Evolutionary conservation across 2,888 invertebrate species (phyloP), one percentile per base, ranked within the genome.

Genomic region (Villa cingulata): DNA sequence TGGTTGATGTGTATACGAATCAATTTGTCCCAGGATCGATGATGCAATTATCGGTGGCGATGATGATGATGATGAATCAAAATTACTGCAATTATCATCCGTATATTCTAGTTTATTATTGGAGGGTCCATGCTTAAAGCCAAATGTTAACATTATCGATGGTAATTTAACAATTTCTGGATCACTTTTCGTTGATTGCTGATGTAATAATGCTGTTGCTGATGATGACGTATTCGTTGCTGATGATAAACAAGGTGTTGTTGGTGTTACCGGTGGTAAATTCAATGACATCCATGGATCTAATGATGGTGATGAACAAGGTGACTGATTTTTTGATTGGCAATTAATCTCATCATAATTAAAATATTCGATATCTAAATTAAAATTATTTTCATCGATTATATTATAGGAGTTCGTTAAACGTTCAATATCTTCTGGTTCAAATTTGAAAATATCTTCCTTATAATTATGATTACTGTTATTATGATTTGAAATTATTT

Each of bases 331-430:
- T 55, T 70, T 70, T 40, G 69, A 69, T 58, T 70, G 68, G 51
- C 69, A 70, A 60, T 70, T 70, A 51, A 69, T 64, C 57, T 70
- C 70, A 50, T 70, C 63, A 55, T 68, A 69, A 59, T 70, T 70
- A 53, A 66, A 68, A 54, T 70, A 70, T 54, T 68, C 68, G 48
- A 62, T 62, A 51, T 66, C 66, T 41, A 66, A 55, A 52, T 62
- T 61, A 36, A 61, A 52, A 19, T 18, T 20, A 12, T 16, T 39
- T 43, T 29, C 36, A 34, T 41, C 45, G 46, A 37, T 9, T 20
- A 48, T 27, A 38, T 55, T 53, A 43, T 54, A 55, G 36, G 54
- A 53, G 40, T 55, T 58, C n/a, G 63, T 64, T 14, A 68, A 56
- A 2, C 66, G 60, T 12, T 69, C 67, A 48, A 70, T 69, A 32